phyloP scores from a whole-genome alignment of 2,113 vertebrate species.

The Malurus cyaneus region DNA sequence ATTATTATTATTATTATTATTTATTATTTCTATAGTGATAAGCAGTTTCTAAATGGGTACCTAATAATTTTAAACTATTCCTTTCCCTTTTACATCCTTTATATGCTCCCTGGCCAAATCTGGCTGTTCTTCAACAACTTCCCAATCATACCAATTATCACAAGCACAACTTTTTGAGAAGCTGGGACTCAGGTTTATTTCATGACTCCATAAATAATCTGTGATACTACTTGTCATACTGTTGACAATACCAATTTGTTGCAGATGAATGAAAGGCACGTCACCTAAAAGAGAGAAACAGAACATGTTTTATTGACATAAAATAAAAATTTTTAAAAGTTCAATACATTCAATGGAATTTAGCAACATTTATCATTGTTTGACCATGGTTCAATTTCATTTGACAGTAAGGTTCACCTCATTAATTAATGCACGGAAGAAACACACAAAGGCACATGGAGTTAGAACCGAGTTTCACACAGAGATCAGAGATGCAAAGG shows the following conservation, averaged over 20 bases:
- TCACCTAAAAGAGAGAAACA: background rate
- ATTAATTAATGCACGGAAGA: background rate
- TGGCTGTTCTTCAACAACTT: background rate
- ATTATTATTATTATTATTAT: background rate
- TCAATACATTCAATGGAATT: background rate
- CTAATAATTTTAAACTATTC: background rate
- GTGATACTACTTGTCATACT: background rate
- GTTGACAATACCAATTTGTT: background rate
- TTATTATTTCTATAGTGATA: background rate
- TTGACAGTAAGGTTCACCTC: background rate
- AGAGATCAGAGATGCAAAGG: background rate
- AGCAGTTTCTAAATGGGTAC: background rate
- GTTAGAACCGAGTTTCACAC: fast-evolving
- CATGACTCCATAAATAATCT: background rate
- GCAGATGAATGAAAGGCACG: background rate
- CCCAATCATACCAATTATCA: background rate
- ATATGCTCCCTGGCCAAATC: background rate
- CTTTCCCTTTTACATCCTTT: background rate
- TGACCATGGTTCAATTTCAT: background rate
- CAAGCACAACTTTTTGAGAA: background rate
- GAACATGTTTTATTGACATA: background rate
- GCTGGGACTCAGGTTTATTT: background rate
- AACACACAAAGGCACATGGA: background rate
- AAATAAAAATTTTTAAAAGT: background rate
- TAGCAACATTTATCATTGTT: background rate